Conservation (phyloP, 2,888 invertebrate genomes). For the Erebia ligea region DNA sequence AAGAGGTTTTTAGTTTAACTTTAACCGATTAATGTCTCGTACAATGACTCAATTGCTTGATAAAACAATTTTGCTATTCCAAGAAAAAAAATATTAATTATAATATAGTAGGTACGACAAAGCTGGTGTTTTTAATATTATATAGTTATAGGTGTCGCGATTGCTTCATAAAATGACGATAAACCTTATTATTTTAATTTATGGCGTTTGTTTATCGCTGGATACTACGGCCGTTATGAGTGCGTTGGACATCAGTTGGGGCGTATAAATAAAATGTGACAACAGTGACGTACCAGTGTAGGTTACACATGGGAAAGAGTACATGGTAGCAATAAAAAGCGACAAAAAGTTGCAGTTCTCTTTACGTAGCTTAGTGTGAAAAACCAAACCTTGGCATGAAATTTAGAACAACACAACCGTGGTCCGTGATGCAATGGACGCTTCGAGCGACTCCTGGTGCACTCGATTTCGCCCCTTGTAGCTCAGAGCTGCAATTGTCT, state of each 20-base stretch:
- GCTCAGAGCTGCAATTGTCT: not conserved
- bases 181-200: constrained; percentile 31
- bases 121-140: constrained; percentile 16
- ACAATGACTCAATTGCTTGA: too few species aligned
- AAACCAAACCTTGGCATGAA: too few species aligned
- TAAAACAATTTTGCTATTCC: too few species aligned
- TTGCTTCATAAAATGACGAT: constrained; percentile 27
- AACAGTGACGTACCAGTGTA: constrained; percentile 16
- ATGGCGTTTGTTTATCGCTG: constrained; percentile 33
- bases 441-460: too few species aligned
- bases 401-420: too few species aligned
- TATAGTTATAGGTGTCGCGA: constrained; percentile 20
- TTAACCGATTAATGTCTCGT: too few species aligned
- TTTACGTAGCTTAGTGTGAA: too few species aligned
- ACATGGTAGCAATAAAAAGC: not conserved
- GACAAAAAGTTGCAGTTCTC: not conserved
- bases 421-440: too few species aligned
- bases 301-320: not conserved
- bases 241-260: not conserved
- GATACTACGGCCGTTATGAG: constrained; percentile 22
- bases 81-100: not conserved
- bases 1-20: too few species aligned
- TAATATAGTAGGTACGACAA: not conserved
- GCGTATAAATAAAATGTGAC: constrained; percentile 30
- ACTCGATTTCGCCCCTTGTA: not conserved